Base-by-base conservation (phyloP, 2,113 vertebrate genomes). In the Desmodus rotundus region DNA sequence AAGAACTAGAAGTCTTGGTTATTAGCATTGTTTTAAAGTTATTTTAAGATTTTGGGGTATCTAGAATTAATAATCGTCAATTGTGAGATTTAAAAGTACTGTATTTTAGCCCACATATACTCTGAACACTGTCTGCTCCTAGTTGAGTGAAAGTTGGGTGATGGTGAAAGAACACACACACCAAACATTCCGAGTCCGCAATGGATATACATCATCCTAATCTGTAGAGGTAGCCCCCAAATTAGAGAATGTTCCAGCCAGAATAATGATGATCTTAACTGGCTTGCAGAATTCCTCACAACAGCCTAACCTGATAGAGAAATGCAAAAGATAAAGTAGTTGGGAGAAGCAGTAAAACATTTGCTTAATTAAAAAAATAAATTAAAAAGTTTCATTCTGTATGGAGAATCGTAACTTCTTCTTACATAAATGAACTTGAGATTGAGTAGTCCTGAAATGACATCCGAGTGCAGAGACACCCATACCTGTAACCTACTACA, bases 301-400 rank as follows among this genome's bases (percentile, higher is more conserved):
- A 45, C 43, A 84, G 24, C 68, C 70, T n/a, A 88, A 65, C 56
- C 50, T 77, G 83, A 93, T 28, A 38, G 12, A 87, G 47, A 88
- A 61, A 80, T 50, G 38, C 16, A 86, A 16, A 76, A 7, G 28
- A n/a, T 20, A 38, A 54, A 63, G 12, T 24, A 67, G 14, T 13
- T 90, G 31, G 31, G 65, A 93, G 38, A 45, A 80, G 12, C 14
- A 77, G 19, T 70, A 56, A 41, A 56, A 41, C 7, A 87, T 70
- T 87, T 77, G 28, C 43, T 77, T 73, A 87, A 67, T 65, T 68
- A 36, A 68, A 91, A 91, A 47, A 87, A 52, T 47, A 65, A 95
- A 92, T 50, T 88, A n/a, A 93, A 87, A 87, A 47, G 9, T 80
- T 93, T 88, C 17, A 72, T 73, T 95, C 77, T 93, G 26, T 93